Base-by-base conservation (phyloP, 2,113 vertebrate species). In the Platysternon megacephalum region DNA sequence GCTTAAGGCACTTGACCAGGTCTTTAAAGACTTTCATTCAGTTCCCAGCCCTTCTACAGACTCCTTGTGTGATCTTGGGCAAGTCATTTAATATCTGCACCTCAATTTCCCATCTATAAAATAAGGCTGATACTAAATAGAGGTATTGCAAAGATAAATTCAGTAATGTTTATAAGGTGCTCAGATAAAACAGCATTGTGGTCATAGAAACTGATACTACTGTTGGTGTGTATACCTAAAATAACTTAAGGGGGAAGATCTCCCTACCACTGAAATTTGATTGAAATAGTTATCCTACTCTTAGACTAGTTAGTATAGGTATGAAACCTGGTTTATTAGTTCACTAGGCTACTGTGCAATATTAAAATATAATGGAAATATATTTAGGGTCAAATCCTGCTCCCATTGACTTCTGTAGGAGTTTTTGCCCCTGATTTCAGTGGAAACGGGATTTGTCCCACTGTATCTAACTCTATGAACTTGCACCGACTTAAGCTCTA, bases 241-340 rank as follows among this genome's bases (percentile, higher is more conserved):
- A 44, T 74, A 74, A 72, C n/a, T 39, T 39, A 72, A 42, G 5
- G 11, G 39, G 72, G 61, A 68, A 68, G 35, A 68, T n/a, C 17
- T 68, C 61, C 17, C 16, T 68, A n/a, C 35, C 61, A 17, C 61
- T 68, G 61, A n/a, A n/a, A 68, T 35, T 35, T 68, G 61, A 68
- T n/a, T 68, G 22, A 76, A 44, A 24, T 44, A 26, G 39, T 26
- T 44, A 26, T 76, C 22, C 24, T 44, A 44, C 72, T 44, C 39
- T 76, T 44, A 44, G 39, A 76, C 22, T 72, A 39, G 7, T 26
- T 76, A 44, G 22, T 42, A 76, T 49, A n/a, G 83, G 2, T 48
- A 72, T 55, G 10, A 85, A 82, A 76, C 17, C 84, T 51, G 83
- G 93, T 91, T 79, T 84, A 61, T 80, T 87, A 6, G 51, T 95